A percentile compares a stretch with the other conserved stretches of the same genome.
phyloP scores from a whole-genome alignment of 2,888 invertebrate genomes.

The Euzetes globulus region DNA sequence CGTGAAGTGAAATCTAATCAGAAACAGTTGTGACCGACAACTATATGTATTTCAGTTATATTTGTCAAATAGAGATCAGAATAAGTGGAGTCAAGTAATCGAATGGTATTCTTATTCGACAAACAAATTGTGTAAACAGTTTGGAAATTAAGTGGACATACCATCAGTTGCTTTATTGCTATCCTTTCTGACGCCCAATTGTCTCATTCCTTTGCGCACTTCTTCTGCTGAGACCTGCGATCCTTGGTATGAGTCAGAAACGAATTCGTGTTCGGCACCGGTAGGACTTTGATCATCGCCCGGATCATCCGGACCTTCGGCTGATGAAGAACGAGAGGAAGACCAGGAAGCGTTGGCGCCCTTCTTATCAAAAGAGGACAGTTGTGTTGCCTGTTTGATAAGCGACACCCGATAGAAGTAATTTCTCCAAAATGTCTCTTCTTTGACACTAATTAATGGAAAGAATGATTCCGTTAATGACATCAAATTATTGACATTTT shows the following conservation, averaged over 20 bases:
- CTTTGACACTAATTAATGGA: slow-evolving; percentile 61
- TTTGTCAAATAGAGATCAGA: too few relatives aligned
- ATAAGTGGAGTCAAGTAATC: too few relatives aligned
- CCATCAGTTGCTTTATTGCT: slow-evolving; percentile 33
- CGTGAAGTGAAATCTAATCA: not conserved
- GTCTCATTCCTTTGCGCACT: slow-evolving; percentile 65
- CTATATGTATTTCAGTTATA: too few relatives aligned
- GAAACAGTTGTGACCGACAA: not conserved
- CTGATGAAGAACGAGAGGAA: slow-evolving; percentile 39
- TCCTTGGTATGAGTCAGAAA: slow-evolving; percentile 65
- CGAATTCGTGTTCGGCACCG: slow-evolving; percentile 58
- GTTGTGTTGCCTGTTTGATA: slow-evolving; percentile 90
- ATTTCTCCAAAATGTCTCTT: slow-evolving; percentile 99
- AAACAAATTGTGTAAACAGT: not conserved
- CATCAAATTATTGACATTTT: not conserved
- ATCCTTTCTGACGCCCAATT: slow-evolving; percentile 56
- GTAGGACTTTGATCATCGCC: slow-evolving; percentile 43
- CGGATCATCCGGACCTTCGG: slow-evolving; percentile 41
- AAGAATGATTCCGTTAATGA: not conserved
- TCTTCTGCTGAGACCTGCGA: slow-evolving; percentile 53
- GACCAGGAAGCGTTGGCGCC: slow-evolving; percentile 34
- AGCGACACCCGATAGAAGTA: slow-evolving; percentile 98
- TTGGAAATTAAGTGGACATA: slow-evolving; percentile 22
- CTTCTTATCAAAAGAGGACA: slow-evolving; percentile 49
- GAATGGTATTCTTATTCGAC: not conserved